Conservation (phyloP, 2,888 invertebrate species). For the Microctonus brassicae region DNA sequence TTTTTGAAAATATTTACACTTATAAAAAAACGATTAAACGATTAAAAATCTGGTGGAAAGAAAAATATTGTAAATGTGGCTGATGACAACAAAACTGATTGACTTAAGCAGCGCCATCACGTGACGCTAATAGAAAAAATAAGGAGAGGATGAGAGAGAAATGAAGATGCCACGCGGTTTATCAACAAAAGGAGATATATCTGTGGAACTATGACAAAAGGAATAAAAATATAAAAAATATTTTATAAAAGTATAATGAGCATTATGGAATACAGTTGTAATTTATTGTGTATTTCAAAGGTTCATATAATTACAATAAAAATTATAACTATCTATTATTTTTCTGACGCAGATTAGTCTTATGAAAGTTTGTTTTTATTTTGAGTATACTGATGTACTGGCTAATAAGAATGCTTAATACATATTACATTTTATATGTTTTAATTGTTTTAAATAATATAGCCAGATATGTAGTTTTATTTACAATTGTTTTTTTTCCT, state of each 20-base stretch:
- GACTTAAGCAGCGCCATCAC: slow-evolving; percentile 49
- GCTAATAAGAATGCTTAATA: background rate
- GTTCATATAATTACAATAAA: background rate
- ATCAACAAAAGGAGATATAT: background rate
- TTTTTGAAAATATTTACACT: slow-evolving; percentile 29
- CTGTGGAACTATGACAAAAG: background rate
- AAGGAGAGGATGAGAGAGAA: too few relatives aligned
- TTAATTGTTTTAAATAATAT: background rate
- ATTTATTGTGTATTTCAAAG: background rate
- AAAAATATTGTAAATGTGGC: slow-evolving; percentile 61
- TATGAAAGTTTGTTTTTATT: background rate
- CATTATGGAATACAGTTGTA: background rate
- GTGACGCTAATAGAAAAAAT: slow-evolving; percentile 20
- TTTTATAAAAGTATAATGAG: background rate
- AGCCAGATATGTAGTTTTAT: background rate
- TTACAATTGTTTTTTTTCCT: background rate
- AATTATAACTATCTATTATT: background rate
- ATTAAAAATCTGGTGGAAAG: slow-evolving; percentile 53
- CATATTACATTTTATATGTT: background rate
- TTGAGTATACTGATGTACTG: background rate
- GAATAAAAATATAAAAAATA: background rate
- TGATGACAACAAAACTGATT: slow-evolving; percentile 65
- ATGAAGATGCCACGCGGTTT: background rate
- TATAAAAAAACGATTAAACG: slow-evolving; percentile 34
- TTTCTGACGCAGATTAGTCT: too few relatives aligned